Evolutionary conservation across 2,797 vertebrate species (phyloP).

Genomic region (Heteromormyrus szaboi): DNA sequence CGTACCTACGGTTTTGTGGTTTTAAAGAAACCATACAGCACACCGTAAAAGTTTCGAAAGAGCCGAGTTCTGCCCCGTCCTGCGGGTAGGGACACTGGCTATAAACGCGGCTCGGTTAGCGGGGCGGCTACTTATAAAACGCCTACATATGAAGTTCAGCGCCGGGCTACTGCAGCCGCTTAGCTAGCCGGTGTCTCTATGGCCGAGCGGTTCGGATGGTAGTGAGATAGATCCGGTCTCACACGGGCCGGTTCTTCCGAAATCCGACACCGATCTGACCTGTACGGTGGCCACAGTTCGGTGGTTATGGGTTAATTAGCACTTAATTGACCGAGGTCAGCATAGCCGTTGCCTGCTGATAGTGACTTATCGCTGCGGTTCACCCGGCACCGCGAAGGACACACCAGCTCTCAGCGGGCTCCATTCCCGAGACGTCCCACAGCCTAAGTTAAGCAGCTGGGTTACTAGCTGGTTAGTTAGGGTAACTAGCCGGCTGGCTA

Average conservation of each 20-base stretch:
- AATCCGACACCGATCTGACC: background rate
- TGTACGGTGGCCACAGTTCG: background rate
- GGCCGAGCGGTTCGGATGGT: background rate
- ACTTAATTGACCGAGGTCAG: background rate
- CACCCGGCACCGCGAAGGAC: background rate
- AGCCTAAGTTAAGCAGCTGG: background rate
- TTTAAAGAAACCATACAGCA: background rate
- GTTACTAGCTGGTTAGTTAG: background rate
- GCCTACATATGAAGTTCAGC: background rate
- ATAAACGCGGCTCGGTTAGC: background rate
- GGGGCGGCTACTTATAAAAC: background rate
- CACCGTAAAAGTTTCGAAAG: background rate
- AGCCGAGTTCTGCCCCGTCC: background rate
- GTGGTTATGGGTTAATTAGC: background rate
- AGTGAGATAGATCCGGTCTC: background rate
- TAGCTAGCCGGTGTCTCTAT: background rate
- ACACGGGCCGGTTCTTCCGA: background rate
- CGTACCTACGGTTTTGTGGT: conserved; percentile 37
- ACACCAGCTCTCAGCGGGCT: background rate
- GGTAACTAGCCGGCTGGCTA: background rate
- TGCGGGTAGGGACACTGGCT: background rate
- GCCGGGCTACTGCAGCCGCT: background rate
- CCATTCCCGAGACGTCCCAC: background rate
- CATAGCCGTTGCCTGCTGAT: background rate
- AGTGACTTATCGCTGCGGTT: background rate